A percentile compares a stretch with the other conserved stretches of the same genome.
phyloP scores from a whole-genome alignment of 2,888 invertebrate genomes.

The Dioctria linearis region DNA sequence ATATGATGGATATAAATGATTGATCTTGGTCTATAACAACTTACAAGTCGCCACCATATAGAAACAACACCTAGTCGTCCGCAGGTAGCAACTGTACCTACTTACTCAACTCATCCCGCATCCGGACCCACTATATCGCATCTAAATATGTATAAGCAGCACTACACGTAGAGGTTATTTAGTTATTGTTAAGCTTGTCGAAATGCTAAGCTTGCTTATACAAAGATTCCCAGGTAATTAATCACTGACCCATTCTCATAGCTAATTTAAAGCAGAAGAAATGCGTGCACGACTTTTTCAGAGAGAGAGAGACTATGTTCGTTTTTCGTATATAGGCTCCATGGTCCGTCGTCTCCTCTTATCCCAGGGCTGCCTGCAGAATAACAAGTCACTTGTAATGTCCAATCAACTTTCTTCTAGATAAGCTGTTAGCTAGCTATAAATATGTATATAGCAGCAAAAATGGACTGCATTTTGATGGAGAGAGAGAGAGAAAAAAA shows the following conservation, averaged over 20 bases:
- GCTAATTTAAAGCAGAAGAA: constrained; percentile 54
- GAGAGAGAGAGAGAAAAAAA: not conserved
- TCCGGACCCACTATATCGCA: not conserved
- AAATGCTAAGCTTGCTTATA: constrained; percentile 33
- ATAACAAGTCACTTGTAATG: constrained; percentile 12
- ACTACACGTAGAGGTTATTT: constrained; percentile 38
- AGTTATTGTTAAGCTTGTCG: constrained; percentile 50
- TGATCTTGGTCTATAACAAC: constrained; percentile 18
- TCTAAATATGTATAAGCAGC: constrained; percentile 19
- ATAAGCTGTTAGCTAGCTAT: constrained; percentile 35
- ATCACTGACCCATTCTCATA: constrained; percentile 56
- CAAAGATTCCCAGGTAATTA: constrained; percentile 56
- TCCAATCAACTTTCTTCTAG: constrained; percentile 23
- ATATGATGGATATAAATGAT: constrained; percentile 42
- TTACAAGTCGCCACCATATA: constrained; percentile 23
- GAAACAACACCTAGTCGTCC: not conserved
- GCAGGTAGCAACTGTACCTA: not conserved
- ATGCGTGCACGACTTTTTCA: constrained; percentile 56
- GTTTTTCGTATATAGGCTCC: too few species aligned
- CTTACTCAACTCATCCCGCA: not conserved
- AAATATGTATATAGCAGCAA: not conserved
- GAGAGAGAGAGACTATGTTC: constrained; percentile 17
- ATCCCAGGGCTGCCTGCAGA: not conserved
- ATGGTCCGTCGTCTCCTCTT: not conserved
- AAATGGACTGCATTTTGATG: not conserved